Evolutionary conservation across 2,113 vertebrate genomes (phyloP).

Genomic region (Colinus virginianus): DNA sequence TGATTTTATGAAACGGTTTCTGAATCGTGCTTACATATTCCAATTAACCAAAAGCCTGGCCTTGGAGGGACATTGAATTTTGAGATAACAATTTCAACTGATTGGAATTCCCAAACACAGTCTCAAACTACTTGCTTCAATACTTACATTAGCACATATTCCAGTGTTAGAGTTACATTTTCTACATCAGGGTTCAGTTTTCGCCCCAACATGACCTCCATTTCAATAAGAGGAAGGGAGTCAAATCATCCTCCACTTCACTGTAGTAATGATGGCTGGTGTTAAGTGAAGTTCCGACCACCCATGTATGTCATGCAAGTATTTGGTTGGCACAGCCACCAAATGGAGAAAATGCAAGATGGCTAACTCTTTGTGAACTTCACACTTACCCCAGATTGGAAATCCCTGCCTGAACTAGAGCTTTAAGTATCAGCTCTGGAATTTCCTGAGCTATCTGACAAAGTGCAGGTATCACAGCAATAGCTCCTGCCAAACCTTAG

Average conservation of each 20-base stretch:
- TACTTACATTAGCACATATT: not conserved
- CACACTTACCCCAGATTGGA: constrained; percentile 7
- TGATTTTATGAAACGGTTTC: not conserved
- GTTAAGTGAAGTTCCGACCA: not conserved
- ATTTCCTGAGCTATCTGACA: constrained; percentile 43
- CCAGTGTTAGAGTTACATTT: not conserved
- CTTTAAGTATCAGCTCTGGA: not conserved
- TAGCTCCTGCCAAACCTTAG: constrained; percentile 37
- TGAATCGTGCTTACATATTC: not conserved
- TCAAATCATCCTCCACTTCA: not conserved
- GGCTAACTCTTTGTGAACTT: not conserved
- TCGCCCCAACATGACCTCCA: no score
- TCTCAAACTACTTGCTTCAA: not conserved
- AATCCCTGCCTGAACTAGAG: constrained; percentile 39
- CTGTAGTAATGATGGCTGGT: not conserved
- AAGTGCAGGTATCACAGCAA: constrained; percentile 48
- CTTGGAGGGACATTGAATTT: not conserved
- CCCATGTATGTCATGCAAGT: not conserved
- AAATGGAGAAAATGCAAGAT: not conserved
- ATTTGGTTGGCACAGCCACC: not conserved
- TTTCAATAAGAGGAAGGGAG: not conserved
- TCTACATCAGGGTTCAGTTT: not conserved
- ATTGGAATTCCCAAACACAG: not conserved
- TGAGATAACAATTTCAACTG: not conserved
- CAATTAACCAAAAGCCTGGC: not conserved